phyloP scores from a whole-genome alignment of 2,797 vertebrate species.

The Lepus townsendii region DNA sequence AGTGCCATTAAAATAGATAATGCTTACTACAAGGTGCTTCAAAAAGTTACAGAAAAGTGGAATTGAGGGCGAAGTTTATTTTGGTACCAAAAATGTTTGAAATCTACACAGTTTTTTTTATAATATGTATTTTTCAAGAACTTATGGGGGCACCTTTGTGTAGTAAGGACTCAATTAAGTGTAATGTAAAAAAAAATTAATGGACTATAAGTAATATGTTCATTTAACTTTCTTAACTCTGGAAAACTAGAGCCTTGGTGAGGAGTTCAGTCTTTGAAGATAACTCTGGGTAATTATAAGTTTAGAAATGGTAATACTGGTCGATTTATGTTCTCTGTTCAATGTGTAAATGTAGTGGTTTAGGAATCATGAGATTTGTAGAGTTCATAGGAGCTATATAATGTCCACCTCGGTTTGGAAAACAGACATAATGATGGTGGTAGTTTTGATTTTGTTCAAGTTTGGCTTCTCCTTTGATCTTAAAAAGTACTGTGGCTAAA shows the following conservation, averaged over 20 bases:
- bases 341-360: neutral
- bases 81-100: no score
- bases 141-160: no score
- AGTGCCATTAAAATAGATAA: neutral
- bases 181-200: neutral
- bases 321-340: neutral
- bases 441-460: neutral
- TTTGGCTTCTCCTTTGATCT: neutral
- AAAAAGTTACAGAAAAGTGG: no score
- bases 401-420: neutral
- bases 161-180: neutral
- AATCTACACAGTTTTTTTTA: no score
- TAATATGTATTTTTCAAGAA: no score
- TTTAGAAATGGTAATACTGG: constrained; percentile 23
- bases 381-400: neutral
- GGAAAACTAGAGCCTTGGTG: constrained; percentile 1
- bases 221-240: constrained; percentile 10
- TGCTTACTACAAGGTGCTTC: neutral
- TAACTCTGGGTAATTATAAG: constrained; percentile 1
- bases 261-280: constrained; percentile 32
- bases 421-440: neutral
- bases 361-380: neutral
- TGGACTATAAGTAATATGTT: neutral
- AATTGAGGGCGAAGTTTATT: no score
- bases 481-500: neutral